Evolutionary conservation across 2,888 invertebrate genomes (phyloP).

Genomic region (Drosophila recens): DNA sequence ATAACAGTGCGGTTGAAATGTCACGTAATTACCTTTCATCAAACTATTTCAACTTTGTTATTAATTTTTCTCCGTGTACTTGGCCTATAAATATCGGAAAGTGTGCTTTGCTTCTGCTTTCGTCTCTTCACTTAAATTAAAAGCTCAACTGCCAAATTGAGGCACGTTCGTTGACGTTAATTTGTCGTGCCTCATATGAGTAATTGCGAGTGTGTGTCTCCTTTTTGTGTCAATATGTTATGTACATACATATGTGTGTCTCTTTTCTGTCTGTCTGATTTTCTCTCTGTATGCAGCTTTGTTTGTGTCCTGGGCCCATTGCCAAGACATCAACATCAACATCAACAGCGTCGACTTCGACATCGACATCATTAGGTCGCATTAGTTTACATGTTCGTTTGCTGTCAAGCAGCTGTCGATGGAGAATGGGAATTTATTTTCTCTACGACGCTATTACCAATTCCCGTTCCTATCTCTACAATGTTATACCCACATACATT

Average conservation of each 20-base stretch:
- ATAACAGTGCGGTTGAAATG: too few species aligned
- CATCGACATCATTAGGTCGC: constrained; percentile 58
- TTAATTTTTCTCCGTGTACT: constrained; percentile 22
- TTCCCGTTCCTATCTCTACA: neutral
- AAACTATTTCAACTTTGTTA: too few species aligned
- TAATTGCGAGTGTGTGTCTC: constrained; percentile 34
- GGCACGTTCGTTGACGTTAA: constrained; percentile 68
- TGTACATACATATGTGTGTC: neutral
- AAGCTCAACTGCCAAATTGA: constrained; percentile 66
- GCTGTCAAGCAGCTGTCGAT: constrained; percentile 51
- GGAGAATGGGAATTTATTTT: constrained; percentile 18
- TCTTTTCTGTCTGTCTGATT: constrained; percentile 3
- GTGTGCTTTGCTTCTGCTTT: constrained; percentile 6
- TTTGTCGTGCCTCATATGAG: constrained; percentile 62
- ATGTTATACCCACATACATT: neutral
- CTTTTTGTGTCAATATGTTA: neutral
- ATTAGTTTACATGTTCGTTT: constrained; percentile 68
- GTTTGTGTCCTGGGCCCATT: constrained; percentile 23
- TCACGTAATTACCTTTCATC: too few species aligned
- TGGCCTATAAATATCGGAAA: constrained; percentile 26
- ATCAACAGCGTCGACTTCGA: constrained; percentile 33
- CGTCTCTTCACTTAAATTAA: constrained; percentile 45
- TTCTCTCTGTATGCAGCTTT: constrained; percentile 18
- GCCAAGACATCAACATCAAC: constrained; percentile 39
- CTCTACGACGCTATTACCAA: constrained; percentile 13